These are phyloP conservation scores for Zophobas atratus DNA, from an alignment of 1,140 invertebrate genomes.

Conservation along the genomic window DNA sequence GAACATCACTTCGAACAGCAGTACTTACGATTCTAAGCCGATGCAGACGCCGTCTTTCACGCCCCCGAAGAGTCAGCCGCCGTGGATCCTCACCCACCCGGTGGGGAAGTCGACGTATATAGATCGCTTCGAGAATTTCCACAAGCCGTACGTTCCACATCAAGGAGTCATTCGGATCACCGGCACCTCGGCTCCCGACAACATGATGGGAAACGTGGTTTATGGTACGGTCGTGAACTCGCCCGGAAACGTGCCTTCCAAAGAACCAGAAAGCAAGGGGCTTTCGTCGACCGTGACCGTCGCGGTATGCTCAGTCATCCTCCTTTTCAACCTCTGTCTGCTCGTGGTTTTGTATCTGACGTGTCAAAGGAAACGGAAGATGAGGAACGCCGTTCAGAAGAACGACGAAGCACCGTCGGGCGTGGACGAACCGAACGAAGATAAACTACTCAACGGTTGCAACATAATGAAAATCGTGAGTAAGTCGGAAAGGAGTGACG, in stretches of 20 bases:
- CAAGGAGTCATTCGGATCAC: conserved; percentile 39
- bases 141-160: conserved; percentile 34
- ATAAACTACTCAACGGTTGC: conserved; percentile 66
- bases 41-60: conserved; percentile 8
- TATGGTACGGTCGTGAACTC: conserved; percentile 16
- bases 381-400: conserved; percentile 66
- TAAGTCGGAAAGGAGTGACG: conserved; percentile 70
- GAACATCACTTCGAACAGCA: conserved; percentile 69
- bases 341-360: conserved; percentile 86
- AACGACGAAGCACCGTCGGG: conserved; percentile 37
- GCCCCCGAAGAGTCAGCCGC: conserved; percentile 42
- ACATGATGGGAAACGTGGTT: conserved; percentile 22
- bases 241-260: not conserved
- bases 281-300: conserved; percentile 80
- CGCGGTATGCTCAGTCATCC: conserved; percentile 82
- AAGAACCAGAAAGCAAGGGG: conserved; percentile 21
- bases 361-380: conserved; percentile 71
- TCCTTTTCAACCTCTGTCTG: conserved; percentile 86
- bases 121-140: conserved; percentile 47
- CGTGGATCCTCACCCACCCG: conserved; percentile 44
- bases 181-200: conserved; percentile 33
- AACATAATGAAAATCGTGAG: conserved; percentile 73
- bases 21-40: conserved; percentile 26
- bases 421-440: conserved; percentile 45
- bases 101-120: conserved; percentile 1